phyloP scores from a whole-genome alignment of 2,888 invertebrate genomes.

The Coenonympha arcania region DNA sequence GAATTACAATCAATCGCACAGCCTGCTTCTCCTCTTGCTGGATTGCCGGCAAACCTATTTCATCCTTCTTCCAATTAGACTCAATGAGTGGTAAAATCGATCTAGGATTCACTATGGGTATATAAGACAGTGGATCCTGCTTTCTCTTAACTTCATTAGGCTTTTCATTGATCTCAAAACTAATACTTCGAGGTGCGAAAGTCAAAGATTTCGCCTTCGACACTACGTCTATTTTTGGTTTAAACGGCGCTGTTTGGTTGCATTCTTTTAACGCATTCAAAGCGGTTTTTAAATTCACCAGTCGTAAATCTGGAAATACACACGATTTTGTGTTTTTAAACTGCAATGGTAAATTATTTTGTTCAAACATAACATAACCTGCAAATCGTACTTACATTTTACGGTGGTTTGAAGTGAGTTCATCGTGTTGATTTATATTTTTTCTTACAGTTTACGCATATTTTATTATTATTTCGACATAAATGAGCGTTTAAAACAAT shows the following conservation, averaged over 20 bases:
- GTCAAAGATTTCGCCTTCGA: slow-evolving; percentile 36
- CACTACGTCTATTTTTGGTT: slow-evolving; percentile 33
- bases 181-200: slow-evolving; percentile 53
- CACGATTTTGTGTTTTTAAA: slow-evolving; percentile 18
- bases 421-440: slow-evolving; percentile 37
- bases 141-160: slow-evolving; percentile 37
- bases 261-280: slow-evolving; percentile 50
- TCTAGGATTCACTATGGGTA: slow-evolving; percentile 61
- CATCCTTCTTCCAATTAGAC: slow-evolving; percentile 58
- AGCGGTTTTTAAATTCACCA: slow-evolving; percentile 52
- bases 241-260: slow-evolving; percentile 33
- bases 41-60: slow-evolving; percentile 62
- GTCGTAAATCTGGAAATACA: slow-evolving; percentile 52
- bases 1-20: slow-evolving; percentile 81
- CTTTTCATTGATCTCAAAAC: slow-evolving; percentile 51
- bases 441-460: background rate
- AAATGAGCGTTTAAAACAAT: background rate
- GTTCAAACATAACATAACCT: slow-evolving; percentile 40
- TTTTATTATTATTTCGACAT: background rate
- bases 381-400: slow-evolving; percentile 52
- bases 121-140: slow-evolving; percentile 55
- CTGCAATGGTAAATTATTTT: background rate
- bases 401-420: slow-evolving; percentile 54
- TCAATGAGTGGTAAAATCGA: slow-evolving; percentile 61
- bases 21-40: slow-evolving; percentile 78